Percentiles rank a stretch among this genome's conserved stretches.
Evolutionary conservation across 2,113 vertebrate genomes (phyloP).

Genomic region (Myrmecobius fasciatus): DNA sequence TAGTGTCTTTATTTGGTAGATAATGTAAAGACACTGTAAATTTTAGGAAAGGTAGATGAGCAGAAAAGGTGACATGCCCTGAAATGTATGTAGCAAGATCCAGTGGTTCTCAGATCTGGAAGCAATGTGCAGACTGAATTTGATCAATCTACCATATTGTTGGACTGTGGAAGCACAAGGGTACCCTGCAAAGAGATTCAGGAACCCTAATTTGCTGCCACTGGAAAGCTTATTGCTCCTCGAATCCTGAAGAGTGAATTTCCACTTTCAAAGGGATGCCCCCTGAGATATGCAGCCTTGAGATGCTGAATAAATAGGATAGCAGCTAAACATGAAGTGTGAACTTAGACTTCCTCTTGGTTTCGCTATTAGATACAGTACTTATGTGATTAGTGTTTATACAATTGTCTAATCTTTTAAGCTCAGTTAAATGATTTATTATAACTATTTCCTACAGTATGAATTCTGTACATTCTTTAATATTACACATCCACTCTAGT

Average conservation of each 20-base stretch:
- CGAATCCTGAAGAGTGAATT: slow-evolving; percentile 3
- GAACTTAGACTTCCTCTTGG: neutral
- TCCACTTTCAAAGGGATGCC: neutral
- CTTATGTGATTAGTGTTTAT: slow-evolving; percentile 38
- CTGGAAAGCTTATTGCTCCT: neutral
- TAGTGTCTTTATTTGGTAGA: neutral
- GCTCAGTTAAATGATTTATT: slow-evolving; percentile 50
- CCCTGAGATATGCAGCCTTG: neutral
- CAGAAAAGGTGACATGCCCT: neutral
- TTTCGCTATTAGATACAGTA: slow-evolving; percentile 14
- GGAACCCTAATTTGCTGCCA: neutral
- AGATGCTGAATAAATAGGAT: slow-evolving; percentile 16
- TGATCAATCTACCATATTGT: neutral
- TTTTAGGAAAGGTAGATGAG: neutral
- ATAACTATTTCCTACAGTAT: slow-evolving; percentile 59
- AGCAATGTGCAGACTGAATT: neutral
- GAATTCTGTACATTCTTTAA: slow-evolving; percentile 48
- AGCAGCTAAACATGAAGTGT: neutral
- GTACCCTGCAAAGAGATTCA: neutral
- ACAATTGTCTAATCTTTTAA: slow-evolving; percentile 57
- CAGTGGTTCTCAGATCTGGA: neutral
- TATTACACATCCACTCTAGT: slow-evolving; percentile 23
- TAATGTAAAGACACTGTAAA: neutral
- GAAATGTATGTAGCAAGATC: neutral
- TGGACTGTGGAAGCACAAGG: neutral